Evolutionary conservation across 2,888 invertebrate genomes (phyloP), one percentile per base, ranked within the genome.

Genomic region (Scrobipalpa costella): DNA sequence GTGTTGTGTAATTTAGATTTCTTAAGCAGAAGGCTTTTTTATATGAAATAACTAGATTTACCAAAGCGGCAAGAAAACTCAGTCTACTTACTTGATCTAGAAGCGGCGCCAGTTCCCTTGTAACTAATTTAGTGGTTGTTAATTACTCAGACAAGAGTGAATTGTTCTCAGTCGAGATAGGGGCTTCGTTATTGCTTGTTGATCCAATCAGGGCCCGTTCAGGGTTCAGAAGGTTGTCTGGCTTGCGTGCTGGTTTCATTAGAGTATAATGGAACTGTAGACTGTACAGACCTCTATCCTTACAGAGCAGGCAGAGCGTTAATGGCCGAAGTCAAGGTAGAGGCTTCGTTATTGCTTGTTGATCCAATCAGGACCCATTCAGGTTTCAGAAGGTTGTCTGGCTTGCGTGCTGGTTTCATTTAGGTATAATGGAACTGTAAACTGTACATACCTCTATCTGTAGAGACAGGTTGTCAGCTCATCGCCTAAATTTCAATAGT

Each of bases 141-240:
- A 38, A 55, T 57, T 36, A 57, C 2, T 17, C 36, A 19, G 57
- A 17, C 9, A 36, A 38, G 19, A 27, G 17, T 57, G 17, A 17
- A 57, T 57, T 57, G 38, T 57, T 15, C 15, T 57, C 19, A 17
- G 38, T n/a, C 19, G 38, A 57, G 7, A 57, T 17, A 34, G 34
- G n/a, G 34, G 34, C 34, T n/a, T 34, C 17, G 33, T 34, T 52
- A n/a, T 19, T 27, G n/a, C 55, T 34, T 55, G 21, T 11, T 27
- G 50, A 52, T 34, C 33, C 27, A 55, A 58, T 58, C 58, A 40
- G 58, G 5, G 58, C 58, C 36, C 36, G 19, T 19, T 38, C 38
- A 36, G 58, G 40, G 57, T 38, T 36, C 36, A 44, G 6, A 50
- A 50, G 50, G 50, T 21, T 21, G 21, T 50, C 11, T 50, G 50